Conservation (phyloP, 1,140 invertebrate species). For the Cydia splendana region DNA sequence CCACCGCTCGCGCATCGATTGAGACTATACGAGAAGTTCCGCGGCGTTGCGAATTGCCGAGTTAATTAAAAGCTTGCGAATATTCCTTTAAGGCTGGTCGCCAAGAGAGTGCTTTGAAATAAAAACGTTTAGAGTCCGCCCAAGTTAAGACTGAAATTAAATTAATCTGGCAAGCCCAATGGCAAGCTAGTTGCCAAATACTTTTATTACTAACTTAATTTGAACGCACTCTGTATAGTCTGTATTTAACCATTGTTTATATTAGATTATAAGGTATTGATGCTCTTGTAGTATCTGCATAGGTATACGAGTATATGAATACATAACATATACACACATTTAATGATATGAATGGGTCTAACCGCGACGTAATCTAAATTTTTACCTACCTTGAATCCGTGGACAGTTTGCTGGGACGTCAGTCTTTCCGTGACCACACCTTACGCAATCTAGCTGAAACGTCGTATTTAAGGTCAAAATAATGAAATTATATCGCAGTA, state of each 20-base stretch:
- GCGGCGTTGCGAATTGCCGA: conserved; percentile 19
- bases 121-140: background rate
- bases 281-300: no score
- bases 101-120: background rate
- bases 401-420: no score
- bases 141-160: background rate
- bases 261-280: background rate
- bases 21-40: background rate
- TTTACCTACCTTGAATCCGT: no score
- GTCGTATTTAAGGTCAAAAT: no score
- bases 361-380: no score
- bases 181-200: background rate
- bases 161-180: background rate
- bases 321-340: no score
- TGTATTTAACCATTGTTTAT: background rate
- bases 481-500: no score
- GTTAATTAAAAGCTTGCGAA: conserved; percentile 32
- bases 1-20: background rate
- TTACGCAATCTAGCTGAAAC: no score
- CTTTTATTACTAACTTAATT: background rate
- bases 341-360: no score
- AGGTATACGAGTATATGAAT: no score
- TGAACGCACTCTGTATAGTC: background rate
- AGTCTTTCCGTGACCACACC: no score
- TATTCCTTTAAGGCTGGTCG: conserved; percentile 22